A percentile compares a stretch with the other conserved stretches of the same genome.
Evolutionary conservation across 2,888 invertebrate genomes (phyloP).

Genomic region (Malachius bipustulatus): DNA sequence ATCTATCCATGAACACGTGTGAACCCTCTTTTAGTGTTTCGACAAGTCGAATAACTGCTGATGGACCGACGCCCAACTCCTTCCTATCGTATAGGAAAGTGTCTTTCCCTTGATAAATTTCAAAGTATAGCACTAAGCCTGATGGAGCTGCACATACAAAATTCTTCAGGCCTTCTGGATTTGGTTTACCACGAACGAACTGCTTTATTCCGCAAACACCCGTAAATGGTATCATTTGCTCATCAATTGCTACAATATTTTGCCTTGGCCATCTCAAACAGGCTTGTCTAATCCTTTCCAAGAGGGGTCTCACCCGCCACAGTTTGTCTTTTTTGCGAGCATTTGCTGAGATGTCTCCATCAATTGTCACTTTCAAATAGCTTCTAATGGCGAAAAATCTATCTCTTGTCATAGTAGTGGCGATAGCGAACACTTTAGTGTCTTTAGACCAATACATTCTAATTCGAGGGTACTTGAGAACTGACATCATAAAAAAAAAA

Average conservation of each 20-base stretch:
- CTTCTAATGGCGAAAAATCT: no score
- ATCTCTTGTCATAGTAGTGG: no score
- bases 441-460: no score
- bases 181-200: conserved; percentile 22
- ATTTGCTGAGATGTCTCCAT: no score
- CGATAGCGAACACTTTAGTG: no score
- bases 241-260: conserved; percentile 13
- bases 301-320: no score
- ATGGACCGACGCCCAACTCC: conserved; percentile 20
- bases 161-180: conserved; percentile 26
- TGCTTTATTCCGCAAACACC: conserved; percentile 13
- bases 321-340: no score
- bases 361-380: no score
- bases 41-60: conserved; percentile 18
- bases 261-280: no score
- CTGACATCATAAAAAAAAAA: no score
- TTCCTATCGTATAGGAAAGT: conserved; percentile 15
- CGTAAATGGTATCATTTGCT: conserved; percentile 10
- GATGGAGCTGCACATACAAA: conserved; percentile 23
- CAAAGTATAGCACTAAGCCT: conserved; percentile 24
- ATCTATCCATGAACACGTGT: conserved; percentile 13
- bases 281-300: no score
- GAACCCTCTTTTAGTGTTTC: conserved; percentile 13
- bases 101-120: conserved; percentile 23
- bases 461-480: no score